Percentiles rank a stretch among this genome's conserved stretches.
These are phyloP conservation scores for Orcinus orca DNA, from an alignment of 2,113 vertebrate species.

Conservation along the genomic window DNA sequence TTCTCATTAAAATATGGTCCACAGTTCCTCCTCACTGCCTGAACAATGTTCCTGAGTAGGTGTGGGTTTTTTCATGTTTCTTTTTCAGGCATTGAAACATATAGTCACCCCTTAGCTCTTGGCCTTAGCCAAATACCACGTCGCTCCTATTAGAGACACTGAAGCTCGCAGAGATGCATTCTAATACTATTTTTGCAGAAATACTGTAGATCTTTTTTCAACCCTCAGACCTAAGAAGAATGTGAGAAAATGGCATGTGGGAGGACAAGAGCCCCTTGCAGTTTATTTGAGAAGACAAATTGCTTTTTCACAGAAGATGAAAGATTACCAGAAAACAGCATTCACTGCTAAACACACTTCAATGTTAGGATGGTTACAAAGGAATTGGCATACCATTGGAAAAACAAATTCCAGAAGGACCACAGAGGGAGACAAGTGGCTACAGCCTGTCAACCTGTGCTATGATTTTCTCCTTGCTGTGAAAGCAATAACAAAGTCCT, in stretches of 20 bases:
- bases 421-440: background rate
- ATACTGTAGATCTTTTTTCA: constrained; percentile 14
- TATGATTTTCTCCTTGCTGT: background rate
- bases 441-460: background rate
- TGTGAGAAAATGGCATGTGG: constrained; percentile 36
- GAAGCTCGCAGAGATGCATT: background rate
- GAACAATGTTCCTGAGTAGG: background rate
- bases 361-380: constrained; percentile 5
- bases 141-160: background rate
- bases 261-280: background rate
- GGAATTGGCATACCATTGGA: background rate
- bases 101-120: background rate
- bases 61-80: background rate
- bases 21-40: background rate
- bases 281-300: constrained; percentile 58
- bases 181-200: constrained; percentile 34
- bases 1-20: constrained; percentile 33
- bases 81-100: background rate
- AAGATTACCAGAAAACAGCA: constrained; percentile 43
- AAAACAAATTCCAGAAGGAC: background rate
- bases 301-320: constrained; percentile 46
- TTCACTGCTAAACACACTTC: background rate
- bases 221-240: background rate
- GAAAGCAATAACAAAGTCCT: constrained; percentile 11
- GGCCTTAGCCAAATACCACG: background rate